phyloP scores from a whole-genome alignment of 2,797 vertebrate genomes.

The Protonibea diacanthus region DNA sequence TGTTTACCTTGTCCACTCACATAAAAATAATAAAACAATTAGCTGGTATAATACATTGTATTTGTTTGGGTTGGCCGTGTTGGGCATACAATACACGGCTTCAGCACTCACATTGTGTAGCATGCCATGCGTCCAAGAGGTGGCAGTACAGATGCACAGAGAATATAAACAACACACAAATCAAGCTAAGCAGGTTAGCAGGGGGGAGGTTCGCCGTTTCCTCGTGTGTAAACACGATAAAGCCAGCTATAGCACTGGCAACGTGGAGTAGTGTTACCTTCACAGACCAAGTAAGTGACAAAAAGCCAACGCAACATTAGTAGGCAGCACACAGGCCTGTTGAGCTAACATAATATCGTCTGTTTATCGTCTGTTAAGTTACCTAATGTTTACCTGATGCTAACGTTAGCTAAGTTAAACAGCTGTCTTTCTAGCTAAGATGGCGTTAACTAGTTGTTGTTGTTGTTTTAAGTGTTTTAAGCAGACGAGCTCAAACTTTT shows the following conservation, averaged over 20 bases:
- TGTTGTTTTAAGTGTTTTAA: not conserved
- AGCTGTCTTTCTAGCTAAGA: not conserved
- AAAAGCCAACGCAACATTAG: not conserved
- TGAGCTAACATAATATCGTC: not conserved
- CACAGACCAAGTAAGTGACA: conserved; percentile 23
- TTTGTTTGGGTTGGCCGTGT: not conserved
- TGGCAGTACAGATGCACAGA: conserved; percentile 37
- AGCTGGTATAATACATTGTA: too few species aligned
- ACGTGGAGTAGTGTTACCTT: not conserved
- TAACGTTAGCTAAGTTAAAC: not conserved
- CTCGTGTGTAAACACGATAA: conserved; percentile 31
- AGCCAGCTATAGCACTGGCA: not conserved
- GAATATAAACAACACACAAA: not conserved
- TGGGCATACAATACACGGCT: not conserved
- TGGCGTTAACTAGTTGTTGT: not conserved
- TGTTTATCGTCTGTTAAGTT: not conserved
- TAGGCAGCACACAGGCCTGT: too few species aligned
- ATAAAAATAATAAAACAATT: fast-evolving
- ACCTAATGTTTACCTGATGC: not conserved
- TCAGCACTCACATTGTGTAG: not conserved
- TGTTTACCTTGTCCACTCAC: not conserved
- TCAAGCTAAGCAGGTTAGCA: not conserved
- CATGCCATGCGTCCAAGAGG: not conserved
- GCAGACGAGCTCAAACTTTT: not conserved
- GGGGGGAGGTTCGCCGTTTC: not conserved